Evolutionary conservation across 1,140 invertebrate genomes (phyloP).

Genomic region (Paraescarpia echinospica): DNA sequence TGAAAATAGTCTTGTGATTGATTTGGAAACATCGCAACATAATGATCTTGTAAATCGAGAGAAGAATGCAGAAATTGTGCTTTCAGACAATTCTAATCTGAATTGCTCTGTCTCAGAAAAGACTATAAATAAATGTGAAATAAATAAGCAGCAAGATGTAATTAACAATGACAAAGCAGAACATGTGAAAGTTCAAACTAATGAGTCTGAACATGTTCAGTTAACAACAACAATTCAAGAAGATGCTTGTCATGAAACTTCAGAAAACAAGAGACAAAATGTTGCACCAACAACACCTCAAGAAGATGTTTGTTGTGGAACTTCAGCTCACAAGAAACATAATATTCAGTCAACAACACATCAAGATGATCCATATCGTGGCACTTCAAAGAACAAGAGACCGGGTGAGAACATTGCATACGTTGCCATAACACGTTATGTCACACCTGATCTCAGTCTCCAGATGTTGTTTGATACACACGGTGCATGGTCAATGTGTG

Average conservation of each 20-base stretch:
- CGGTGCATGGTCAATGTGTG: not conserved
- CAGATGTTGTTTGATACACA: not conserved
- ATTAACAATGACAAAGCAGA: not conserved
- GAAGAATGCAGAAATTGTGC: not conserved
- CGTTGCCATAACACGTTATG: slow-evolving; percentile 11
- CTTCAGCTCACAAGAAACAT: no score
- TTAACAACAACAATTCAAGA: not conserved
- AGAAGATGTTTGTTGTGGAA: not conserved
- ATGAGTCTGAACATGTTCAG: not conserved
- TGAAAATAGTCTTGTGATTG: not conserved
- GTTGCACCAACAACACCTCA: not conserved
- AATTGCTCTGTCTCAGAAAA: not conserved
- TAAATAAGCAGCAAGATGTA: not conserved
- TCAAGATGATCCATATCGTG: not conserved
- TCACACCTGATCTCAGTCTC: slow-evolving; percentile 12
- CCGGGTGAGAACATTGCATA: not conserved
- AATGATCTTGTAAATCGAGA: not conserved
- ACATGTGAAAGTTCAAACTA: not conserved
- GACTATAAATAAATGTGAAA: not conserved
- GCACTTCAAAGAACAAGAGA: not conserved
- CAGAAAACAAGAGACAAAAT: not conserved
- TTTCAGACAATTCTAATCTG: not conserved
- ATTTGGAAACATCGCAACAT: no score
- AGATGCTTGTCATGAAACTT: not conserved
- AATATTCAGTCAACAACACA: not conserved